A percentile compares a stretch with the other conserved stretches of the same genome.
Evolutionary conservation across 2,113 vertebrate species (phyloP).

Genomic region (Ceuthmochares aereus): DNA sequence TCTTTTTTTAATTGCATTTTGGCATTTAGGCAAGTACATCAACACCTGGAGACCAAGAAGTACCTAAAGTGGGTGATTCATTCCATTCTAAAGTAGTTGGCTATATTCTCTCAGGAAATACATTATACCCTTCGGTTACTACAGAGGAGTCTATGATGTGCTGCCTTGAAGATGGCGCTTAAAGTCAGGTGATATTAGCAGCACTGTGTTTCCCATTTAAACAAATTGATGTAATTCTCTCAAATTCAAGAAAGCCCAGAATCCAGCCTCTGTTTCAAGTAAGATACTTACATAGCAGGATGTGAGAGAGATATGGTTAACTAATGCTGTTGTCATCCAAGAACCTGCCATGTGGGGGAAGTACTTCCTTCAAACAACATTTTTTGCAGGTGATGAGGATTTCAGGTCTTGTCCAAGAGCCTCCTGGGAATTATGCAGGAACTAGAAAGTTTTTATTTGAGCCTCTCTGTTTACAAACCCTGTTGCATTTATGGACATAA

Average conservation of each 20-base stretch:
- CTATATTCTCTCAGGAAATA: background rate
- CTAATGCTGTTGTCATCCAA: background rate
- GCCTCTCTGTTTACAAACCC: background rate
- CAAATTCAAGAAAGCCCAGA: background rate
- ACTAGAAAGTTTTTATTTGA: background rate
- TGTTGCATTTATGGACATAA: background rate
- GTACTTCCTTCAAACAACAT: background rate
- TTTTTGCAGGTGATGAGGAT: background rate
- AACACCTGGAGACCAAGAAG: background rate
- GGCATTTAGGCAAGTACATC: background rate
- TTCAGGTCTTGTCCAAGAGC: background rate
- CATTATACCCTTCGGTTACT: background rate
- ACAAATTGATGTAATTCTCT: background rate
- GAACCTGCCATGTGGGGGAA: background rate
- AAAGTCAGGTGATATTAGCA: background rate
- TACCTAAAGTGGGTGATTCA: slow-evolving; percentile 3
- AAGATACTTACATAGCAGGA: background rate
- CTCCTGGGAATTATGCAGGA: background rate
- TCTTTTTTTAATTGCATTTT: background rate
- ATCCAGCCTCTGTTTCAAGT: background rate
- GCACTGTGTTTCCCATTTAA: background rate
- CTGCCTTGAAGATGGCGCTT: background rate
- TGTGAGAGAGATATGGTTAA: background rate
- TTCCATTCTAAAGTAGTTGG: background rate
- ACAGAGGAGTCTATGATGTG: background rate